These are phyloP conservation scores for Tholera decimalis DNA, from an alignment of 2,888 invertebrate genomes.

Conservation along the genomic window DNA sequence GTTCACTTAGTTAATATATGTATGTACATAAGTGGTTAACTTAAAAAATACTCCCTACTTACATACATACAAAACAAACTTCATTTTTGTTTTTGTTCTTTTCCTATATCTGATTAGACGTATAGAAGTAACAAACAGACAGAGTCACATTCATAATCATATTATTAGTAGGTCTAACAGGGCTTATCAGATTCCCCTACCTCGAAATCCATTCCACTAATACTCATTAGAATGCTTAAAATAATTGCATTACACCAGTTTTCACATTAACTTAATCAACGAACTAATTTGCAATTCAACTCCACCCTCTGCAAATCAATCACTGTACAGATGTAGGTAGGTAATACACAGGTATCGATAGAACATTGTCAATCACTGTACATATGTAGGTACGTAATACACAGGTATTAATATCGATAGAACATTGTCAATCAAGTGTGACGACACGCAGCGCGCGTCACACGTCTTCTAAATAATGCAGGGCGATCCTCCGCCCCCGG, in stretches of 20 bases:
- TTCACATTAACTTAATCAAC: slow-evolving; percentile 21
- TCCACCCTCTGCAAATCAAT: background rate
- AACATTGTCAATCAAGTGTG: slow-evolving; percentile 60
- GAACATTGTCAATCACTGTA: slow-evolving; percentile 55
- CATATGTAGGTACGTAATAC: background rate
- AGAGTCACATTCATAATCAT: background rate
- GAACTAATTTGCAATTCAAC: background rate
- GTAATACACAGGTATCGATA: slow-evolving; percentile 33
- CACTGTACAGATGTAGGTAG: background rate
- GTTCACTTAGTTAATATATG: no score
- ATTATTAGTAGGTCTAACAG: background rate
- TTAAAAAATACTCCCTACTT: no score
- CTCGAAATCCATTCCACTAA: background rate
- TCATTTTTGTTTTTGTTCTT: no score
- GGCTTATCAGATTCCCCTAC: background rate
- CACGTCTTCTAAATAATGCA: slow-evolving; percentile 66
- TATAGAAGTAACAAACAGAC: background rate
- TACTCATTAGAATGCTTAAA: background rate
- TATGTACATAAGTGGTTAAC: no score
- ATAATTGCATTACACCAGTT: slow-evolving; percentile 9
- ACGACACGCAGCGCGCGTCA: slow-evolving; percentile 37
- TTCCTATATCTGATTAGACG: background rate
- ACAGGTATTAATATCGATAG: slow-evolving; percentile 36
- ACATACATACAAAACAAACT: no score
- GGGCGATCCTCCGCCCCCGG: slow-evolving; percentile 21